phyloP scores from a whole-genome alignment of 64 coral and sea anemone genomes.

The Trachythela sp. region DNA sequence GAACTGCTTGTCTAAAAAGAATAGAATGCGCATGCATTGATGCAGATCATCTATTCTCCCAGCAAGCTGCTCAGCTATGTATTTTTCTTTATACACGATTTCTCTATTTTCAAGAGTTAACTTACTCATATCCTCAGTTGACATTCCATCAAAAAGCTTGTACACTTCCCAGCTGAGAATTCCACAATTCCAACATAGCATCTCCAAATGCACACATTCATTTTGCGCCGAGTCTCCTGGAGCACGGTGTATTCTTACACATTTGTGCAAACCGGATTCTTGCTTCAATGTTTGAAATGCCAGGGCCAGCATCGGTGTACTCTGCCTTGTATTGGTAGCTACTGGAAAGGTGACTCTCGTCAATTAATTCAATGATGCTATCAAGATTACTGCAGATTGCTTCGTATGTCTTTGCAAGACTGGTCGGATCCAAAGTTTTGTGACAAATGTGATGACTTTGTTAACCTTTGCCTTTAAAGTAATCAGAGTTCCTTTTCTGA shows the following conservation, averaged over 20 bases:
- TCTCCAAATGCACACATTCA: conserved; percentile 28
- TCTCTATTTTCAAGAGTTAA: background rate
- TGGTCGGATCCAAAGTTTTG: no score
- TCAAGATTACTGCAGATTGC: background rate
- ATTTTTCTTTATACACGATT: background rate
- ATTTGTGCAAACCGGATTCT: conserved; percentile 10
- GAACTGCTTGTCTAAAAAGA: conserved; percentile 13
- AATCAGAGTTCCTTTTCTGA: no score
- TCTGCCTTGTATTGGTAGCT: background rate
- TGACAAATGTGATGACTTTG: no score
- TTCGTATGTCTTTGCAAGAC: conserved; percentile 10
- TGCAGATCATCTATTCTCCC: conserved; percentile 1
- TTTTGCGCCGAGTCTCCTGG: conserved; percentile 25
- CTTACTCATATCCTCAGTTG: background rate
- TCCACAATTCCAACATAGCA: background rate
- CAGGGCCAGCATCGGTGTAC: conserved; percentile 33
- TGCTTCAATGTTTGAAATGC: conserved; percentile 29
- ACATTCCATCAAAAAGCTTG: background rate
- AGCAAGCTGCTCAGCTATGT: background rate
- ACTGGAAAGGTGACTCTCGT: background rate
- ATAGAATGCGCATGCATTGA: background rate
- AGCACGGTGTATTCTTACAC: conserved; percentile 4
- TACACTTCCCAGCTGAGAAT: background rate
- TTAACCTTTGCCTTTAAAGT: no score
- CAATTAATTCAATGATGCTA: background rate